A percentile compares a stretch with the other conserved stretches of the same genome.
Evolutionary conservation across 2,888 invertebrate species (phyloP).

Genomic region (Thalpophila matura): DNA sequence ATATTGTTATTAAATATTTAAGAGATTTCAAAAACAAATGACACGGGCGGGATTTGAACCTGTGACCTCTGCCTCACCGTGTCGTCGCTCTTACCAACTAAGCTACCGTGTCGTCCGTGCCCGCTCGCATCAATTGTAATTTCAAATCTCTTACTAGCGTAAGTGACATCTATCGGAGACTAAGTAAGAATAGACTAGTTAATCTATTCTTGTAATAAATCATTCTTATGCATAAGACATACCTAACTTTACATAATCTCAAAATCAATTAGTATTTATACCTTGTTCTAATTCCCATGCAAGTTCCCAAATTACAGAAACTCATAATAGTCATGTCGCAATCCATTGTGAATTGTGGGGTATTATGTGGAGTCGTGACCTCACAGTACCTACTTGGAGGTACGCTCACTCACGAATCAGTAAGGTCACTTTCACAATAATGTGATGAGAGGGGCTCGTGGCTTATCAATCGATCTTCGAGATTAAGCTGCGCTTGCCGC

Average conservation of each 20-base stretch:
- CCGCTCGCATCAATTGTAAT: too few relatives aligned
- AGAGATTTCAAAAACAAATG: too few relatives aligned
- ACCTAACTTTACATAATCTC: too few relatives aligned
- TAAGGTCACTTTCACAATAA: conserved; percentile 48
- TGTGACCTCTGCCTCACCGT: too few relatives aligned
- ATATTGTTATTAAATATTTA: not conserved
- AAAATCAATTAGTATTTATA: conserved; percentile 44
- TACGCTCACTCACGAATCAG: conserved; percentile 40
- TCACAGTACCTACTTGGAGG: conserved; percentile 20
- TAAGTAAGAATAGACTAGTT: too few relatives aligned
- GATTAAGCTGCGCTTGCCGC: not conserved
- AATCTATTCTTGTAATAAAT: too few relatives aligned
- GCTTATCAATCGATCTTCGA: not conserved
- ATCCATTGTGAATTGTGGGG: conserved; percentile 59
- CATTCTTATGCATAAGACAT: too few relatives aligned
- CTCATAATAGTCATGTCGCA: conserved; percentile 45
- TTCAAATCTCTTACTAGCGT: too few relatives aligned
- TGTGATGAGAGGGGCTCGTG: conserved; percentile 2
- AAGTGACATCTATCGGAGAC: too few relatives aligned
- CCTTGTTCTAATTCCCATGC: conserved; percentile 56
- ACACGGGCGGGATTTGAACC: too few relatives aligned
- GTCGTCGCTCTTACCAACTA: too few relatives aligned
- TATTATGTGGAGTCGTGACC: conserved; percentile 52
- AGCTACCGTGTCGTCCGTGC: too few relatives aligned
- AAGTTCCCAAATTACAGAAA: conserved; percentile 54